These are phyloP conservation scores for Camelus dromedarius DNA, from an alignment of 2,113 vertebrate species.

Conservation along the genomic window DNA sequence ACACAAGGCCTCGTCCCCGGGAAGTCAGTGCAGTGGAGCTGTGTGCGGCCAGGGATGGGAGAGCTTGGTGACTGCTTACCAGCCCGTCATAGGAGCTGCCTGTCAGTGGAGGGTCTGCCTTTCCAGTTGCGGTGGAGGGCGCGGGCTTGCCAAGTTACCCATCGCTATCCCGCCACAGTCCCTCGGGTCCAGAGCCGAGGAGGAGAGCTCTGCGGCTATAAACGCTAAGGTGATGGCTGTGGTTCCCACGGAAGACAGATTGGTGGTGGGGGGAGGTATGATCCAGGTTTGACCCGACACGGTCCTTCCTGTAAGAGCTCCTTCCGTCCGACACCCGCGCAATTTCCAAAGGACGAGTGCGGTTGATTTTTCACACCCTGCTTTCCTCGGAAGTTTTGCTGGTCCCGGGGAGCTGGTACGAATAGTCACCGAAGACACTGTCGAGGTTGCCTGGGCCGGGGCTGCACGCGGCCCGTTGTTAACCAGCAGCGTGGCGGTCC, in stretches of 20 bases:
- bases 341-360: not conserved
- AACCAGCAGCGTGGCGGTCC: too few species aligned
- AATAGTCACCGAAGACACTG: not conserved
- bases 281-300: not conserved
- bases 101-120: too few species aligned
- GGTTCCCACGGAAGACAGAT: not conserved
- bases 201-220: not conserved
- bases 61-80: too few species aligned
- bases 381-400: not conserved
- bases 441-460: not conserved
- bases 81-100: too few species aligned
- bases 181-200: not conserved
- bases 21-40: not conserved
- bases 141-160: too few species aligned
- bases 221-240: not conserved
- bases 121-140: not conserved
- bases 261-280: not conserved
- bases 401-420: not conserved
- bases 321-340: not conserved
- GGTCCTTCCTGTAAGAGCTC: not conserved
- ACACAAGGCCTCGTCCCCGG: not conserved
- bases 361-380: not conserved
- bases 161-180: not conserved
- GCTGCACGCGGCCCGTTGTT: not conserved
- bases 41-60: not conserved